Evolutionary conservation across 2,113 vertebrate species (phyloP).

Genomic region (Bagarius yarrelli): DNA sequence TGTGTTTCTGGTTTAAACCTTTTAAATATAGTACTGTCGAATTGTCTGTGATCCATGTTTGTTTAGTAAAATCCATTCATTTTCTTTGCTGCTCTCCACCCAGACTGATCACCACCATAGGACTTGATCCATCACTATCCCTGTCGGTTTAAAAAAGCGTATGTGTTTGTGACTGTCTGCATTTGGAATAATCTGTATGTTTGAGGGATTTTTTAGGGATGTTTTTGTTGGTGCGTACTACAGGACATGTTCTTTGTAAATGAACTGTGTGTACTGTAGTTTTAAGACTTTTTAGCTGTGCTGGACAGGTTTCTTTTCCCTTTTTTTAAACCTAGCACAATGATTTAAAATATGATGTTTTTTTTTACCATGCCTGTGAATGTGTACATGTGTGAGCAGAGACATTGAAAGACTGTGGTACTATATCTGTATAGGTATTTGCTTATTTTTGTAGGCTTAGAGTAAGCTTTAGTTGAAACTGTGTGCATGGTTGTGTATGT

Average conservation of each 20-base stretch:
- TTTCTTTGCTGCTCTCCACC: constrained; percentile 46
- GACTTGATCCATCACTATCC: constrained; percentile 46
- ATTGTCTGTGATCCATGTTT: constrained; percentile 28
- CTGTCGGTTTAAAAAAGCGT: constrained; percentile 22
- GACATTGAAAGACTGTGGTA: neutral
- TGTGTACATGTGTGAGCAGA: constrained; percentile 38
- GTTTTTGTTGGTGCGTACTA: neutral
- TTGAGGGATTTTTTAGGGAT: no score
- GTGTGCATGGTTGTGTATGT: constrained; percentile 23
- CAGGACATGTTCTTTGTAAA: neutral
- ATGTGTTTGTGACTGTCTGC: constrained; percentile 29
- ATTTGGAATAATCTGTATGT: constrained; percentile 37
- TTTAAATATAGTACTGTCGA: constrained; percentile 14
- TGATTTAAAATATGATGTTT: no score
- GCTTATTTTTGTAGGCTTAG: constrained; percentile 20
- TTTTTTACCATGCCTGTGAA: constrained; percentile 27
- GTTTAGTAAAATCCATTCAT: constrained; percentile 29
- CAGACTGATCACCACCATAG: constrained; percentile 41
- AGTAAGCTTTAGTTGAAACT: constrained; percentile 29
- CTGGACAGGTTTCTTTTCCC: neutral
- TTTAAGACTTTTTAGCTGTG: neutral
- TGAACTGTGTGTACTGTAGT: constrained; percentile 2
- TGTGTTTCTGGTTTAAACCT: constrained; percentile 16
- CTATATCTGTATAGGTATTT: constrained; percentile 30
- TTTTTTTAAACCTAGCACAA: no score